These are phyloP conservation scores for Formica exsecta DNA, from an alignment of 1,140 invertebrate genomes.

Conservation along the genomic window DNA sequence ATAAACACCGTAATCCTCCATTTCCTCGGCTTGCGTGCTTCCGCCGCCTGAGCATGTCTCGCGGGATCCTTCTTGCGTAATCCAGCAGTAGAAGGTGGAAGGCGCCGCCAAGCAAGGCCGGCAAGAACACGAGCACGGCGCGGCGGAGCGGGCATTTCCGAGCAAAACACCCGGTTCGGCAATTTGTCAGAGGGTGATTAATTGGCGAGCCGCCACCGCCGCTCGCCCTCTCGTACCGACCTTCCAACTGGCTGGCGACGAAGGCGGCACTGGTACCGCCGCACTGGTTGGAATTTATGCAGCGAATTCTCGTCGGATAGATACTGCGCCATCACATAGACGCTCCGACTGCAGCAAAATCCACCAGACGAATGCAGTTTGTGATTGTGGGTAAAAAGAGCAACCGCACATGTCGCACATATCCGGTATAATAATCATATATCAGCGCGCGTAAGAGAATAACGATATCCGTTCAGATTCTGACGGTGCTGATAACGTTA, in stretches of 20 bases:
- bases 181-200: constrained; percentile 62
- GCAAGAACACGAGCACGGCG: constrained; percentile 48
- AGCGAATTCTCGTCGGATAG: constrained; percentile 31
- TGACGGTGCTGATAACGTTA: neutral
- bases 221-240: constrained; percentile 18
- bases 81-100: constrained; percentile 7
- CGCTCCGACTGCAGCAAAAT: constrained; percentile 23
- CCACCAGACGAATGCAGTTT: constrained; percentile 11
- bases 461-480: neutral
- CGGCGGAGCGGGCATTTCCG: constrained; percentile 1
- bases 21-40: constrained; percentile 55
- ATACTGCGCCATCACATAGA: constrained; percentile 25
- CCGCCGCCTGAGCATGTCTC: constrained; percentile 44
- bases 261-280: constrained; percentile 10
- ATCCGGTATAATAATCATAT: constrained; percentile 4
- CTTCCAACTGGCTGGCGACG: constrained; percentile 21
- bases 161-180: constrained; percentile 58
- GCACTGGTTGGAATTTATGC: constrained; percentile 39
- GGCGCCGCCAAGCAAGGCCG: constrained; percentile 23
- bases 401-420: neutral
- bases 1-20: constrained; percentile 48
- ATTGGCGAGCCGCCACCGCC: constrained; percentile 42
- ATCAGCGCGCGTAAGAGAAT: constrained; percentile 10
- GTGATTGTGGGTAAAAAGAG: constrained; percentile 17
- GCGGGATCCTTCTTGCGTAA: constrained; percentile 54